Percentiles rank a stretch among this genome's conserved stretches.
Evolutionary conservation across 2,888 invertebrate genomes (phyloP).

Genomic region (Lydus trimaculatus): DNA sequence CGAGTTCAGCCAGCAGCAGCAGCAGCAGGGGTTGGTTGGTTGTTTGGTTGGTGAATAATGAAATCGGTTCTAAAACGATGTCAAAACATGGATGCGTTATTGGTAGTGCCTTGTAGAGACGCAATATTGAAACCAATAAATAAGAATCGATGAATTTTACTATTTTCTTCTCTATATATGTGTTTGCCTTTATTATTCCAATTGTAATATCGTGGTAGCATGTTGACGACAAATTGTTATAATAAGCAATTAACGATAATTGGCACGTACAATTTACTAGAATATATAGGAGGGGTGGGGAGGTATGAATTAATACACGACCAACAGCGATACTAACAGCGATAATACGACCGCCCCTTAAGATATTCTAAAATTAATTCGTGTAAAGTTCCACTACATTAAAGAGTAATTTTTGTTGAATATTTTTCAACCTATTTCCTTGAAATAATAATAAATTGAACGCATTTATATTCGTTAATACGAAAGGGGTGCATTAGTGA

Average conservation of each 20-base stretch:
- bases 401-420: neutral
- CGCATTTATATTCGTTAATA: neutral
- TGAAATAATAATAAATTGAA: neutral
- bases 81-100: conserved; percentile 33
- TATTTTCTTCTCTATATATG: conserved; percentile 14
- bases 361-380: neutral
- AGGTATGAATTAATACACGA: neutral
- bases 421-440: neutral
- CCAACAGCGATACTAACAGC: neutral
- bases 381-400: neutral
- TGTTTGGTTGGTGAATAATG: conserved; percentile 41
- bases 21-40: conserved; percentile 13
- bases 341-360: neutral
- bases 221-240: conserved; percentile 24
- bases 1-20: no score
- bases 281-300: neutral
- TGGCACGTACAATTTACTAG: conserved; percentile 28
- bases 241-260: conserved; percentile 29
- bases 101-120: conserved; percentile 12
- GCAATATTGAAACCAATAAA: conserved; percentile 12
- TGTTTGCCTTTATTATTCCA: conserved; percentile 12
- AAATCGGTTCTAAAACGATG: conserved; percentile 27
- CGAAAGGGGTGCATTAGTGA: neutral
- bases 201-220: conserved; percentile 7
- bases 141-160: conserved; percentile 11